Base-by-base conservation (phyloP, 2,888 invertebrate species). In the Andrena bucephala region DNA sequence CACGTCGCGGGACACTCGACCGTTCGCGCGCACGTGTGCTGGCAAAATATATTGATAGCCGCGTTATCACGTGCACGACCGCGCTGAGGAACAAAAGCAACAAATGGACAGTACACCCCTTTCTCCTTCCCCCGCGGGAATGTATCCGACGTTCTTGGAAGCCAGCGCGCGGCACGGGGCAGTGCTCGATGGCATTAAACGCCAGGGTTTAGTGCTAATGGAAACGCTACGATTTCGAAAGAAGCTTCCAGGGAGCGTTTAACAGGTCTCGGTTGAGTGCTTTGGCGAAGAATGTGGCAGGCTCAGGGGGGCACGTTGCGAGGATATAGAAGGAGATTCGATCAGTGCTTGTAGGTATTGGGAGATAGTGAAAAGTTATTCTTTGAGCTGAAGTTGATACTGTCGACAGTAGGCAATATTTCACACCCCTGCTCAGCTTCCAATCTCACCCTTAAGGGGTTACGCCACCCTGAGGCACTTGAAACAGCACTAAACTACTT, bases 21-120 rank as follows among this genome's bases (percentile, higher is more conserved):
- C 48, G 57, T 57, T 27, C 57, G 10, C 77, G 68, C 85, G 59
- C 85, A 85, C 85, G 85, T 85, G 85, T 63, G 59, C 69, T 42
- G 54, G 67, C 54, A 48, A 81, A 84, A 73, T 84, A 60, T 84
- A 84, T 83, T 50, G 84, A 83, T 79, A 83, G 63, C 54, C 60
- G 29, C 67, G 74, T 83, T 84, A 83, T 84, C 83, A 77, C 80
- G 63, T 60, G 82, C 68, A 71, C 72, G 69, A 60, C 48, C 48
- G 31, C 67, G 27, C 52, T 42, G 54, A 0, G 7, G 60, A 71
- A 84, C 84, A 81, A 84, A 84, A 74, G 60, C 84, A 69, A 83
- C 69, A 57, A 70, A 65, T 73, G 62, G 59, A 50, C 67, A 29
- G 72, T 63, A 59, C 60, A 36, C 74, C 24, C 10, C 29, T 69